Evolutionary conservation across 1,140 invertebrate species (phyloP).

Genomic region (Papilio glaucus): DNA sequence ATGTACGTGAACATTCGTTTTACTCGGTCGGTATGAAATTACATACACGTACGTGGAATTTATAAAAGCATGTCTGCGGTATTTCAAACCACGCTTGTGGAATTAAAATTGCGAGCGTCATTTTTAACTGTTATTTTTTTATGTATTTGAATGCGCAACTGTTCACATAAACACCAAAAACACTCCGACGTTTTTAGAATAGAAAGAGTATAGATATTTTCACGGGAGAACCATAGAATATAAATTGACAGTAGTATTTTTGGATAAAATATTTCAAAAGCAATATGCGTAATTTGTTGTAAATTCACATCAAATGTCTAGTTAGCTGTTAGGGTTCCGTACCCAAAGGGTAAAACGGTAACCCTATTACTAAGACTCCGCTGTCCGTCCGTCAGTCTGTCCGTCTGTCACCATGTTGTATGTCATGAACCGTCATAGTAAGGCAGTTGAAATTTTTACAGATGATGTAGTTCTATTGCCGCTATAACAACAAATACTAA

Average conservation of each 20-base stretch:
- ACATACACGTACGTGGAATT: conserved; percentile 14
- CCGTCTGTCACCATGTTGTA: too few species aligned
- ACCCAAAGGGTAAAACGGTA: too few species aligned
- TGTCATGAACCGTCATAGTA: too few species aligned
- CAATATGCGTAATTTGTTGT: too few species aligned
- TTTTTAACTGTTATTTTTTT: conserved; percentile 23
- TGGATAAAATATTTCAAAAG: background rate
- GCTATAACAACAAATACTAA: too few species aligned
- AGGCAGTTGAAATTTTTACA: too few species aligned
- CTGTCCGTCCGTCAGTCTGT: too few species aligned
- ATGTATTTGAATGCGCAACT: background rate
- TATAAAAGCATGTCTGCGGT: conserved; percentile 11
- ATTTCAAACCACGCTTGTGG: conserved; percentile 10
- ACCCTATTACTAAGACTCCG: too few species aligned
- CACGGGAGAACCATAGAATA: background rate
- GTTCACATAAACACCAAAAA: conserved; percentile 25
- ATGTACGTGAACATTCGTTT: background rate
- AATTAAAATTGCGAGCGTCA: conserved; percentile 33
- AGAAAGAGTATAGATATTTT: background rate
- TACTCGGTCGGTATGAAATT: conserved; percentile 5
- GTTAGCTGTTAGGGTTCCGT: too few species aligned
- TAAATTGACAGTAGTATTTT: too few species aligned
- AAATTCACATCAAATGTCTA: too few species aligned
- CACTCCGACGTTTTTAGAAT: conserved; percentile 5
- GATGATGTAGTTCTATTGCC: too few species aligned